Evolutionary conservation across 2,888 invertebrate genomes (phyloP).

Genomic region (Eutolmus rufibarbis): DNA sequence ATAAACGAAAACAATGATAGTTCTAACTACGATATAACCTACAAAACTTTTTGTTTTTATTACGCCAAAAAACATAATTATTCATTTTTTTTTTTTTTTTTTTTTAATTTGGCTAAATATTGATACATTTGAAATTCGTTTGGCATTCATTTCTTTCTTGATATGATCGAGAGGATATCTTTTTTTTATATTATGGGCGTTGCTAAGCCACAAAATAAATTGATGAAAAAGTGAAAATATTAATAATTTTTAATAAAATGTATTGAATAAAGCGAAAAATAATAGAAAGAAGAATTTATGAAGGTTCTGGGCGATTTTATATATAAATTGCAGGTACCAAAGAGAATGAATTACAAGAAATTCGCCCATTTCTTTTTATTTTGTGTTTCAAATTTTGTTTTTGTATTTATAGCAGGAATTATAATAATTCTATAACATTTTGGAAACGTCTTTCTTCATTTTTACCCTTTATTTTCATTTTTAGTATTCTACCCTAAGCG

Average conservation of each 20-base stretch:
- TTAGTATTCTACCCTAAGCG: not conserved
- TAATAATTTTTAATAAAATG: not conserved
- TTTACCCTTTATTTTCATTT: not conserved
- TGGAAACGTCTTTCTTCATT: not conserved
- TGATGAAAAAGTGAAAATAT: not conserved
- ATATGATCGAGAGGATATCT: conserved; percentile 15
- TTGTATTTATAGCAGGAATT: not conserved
- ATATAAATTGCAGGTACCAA: conserved; percentile 4
- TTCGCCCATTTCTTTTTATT: not conserved
- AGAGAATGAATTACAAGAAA: not conserved
- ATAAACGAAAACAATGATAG: not conserved
- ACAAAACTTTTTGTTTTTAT: not conserved
- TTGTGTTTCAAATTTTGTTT: not conserved
- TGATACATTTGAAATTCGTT: not conserved
- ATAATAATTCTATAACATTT: not conserved
- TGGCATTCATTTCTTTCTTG: not conserved
- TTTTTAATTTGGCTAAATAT: not conserved
- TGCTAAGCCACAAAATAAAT: not conserved
- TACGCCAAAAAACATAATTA: not conserved
- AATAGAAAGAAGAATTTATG: not conserved
- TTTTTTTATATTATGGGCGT: not conserved
- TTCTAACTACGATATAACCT: conserved; percentile 1
- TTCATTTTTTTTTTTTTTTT: not conserved
- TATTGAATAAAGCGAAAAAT: not conserved
- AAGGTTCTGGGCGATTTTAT: not conserved